A percentile compares a stretch with the other conserved stretches of the same genome.
phyloP scores from a whole-genome alignment of 2,888 invertebrate species.

The Atethmia centrago region DNA sequence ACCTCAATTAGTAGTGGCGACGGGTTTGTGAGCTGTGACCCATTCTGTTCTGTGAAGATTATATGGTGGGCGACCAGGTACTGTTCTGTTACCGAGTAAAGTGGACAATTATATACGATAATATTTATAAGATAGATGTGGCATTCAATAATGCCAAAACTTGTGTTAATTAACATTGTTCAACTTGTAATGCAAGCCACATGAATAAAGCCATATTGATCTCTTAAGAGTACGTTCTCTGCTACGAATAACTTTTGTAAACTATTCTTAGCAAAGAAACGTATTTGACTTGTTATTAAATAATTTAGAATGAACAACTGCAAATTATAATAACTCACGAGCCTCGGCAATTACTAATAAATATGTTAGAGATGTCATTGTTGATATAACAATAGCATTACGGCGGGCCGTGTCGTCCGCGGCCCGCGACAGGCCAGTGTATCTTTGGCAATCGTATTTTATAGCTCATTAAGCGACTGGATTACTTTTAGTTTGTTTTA shows the following conservation, averaged over 20 bases:
- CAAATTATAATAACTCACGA: slow-evolving; percentile 80
- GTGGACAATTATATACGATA: slow-evolving; percentile 70
- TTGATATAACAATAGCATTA: slow-evolving; percentile 76
- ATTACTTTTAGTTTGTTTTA: slow-evolving; percentile 87
- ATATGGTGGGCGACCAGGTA: slow-evolving; percentile 71
- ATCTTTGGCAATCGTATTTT: slow-evolving; percentile 88
- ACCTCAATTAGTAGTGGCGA: slow-evolving; percentile 64
- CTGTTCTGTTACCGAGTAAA: slow-evolving; percentile 77
- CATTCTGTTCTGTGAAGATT: slow-evolving; percentile 56
- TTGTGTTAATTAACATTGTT: slow-evolving; percentile 76
- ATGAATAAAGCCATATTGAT: slow-evolving; percentile 87
- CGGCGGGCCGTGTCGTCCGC: slow-evolving; percentile 66
- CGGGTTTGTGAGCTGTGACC: slow-evolving; percentile 58
- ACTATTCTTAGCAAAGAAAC: slow-evolving; percentile 71
- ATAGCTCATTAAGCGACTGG: slow-evolving; percentile 90
- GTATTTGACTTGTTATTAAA: slow-evolving; percentile 84
- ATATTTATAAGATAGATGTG: slow-evolving; percentile 80
- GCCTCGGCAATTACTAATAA: slow-evolving; percentile 82
- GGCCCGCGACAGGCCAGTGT: slow-evolving; percentile 86
- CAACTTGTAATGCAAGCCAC: slow-evolving; percentile 78
- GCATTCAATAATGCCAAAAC: slow-evolving; percentile 76
- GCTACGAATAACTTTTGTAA: slow-evolving; percentile 61
- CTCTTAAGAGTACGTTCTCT: slow-evolving; percentile 82
- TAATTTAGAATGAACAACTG: slow-evolving; percentile 82
- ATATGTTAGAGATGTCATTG: slow-evolving; percentile 79